Evolutionary conservation across 2,888 invertebrate genomes (phyloP).

Genomic region (Tromatobia lineatoria): DNA sequence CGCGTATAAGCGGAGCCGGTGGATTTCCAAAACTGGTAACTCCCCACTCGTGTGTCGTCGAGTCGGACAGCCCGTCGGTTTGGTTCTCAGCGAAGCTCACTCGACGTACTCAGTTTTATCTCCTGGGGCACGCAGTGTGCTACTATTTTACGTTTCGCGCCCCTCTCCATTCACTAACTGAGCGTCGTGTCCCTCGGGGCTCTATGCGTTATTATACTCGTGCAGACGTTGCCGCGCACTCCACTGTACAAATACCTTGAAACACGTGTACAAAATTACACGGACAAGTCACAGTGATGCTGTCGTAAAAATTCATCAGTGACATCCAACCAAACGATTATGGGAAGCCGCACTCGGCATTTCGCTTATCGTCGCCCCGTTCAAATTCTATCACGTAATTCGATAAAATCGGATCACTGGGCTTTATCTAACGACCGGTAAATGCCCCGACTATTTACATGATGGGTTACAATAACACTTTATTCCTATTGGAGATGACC

Average conservation of each 20-base stretch:
- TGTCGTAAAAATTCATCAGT: neutral
- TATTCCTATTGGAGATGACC: too few relatives aligned
- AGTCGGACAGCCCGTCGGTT: slow-evolving; percentile 51
- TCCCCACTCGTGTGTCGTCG: slow-evolving; percentile 44
- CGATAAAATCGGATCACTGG: too few relatives aligned
- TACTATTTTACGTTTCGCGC: slow-evolving; percentile 62
- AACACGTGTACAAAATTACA: neutral
- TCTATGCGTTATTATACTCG: neutral
- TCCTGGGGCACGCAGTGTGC: slow-evolving; percentile 56
- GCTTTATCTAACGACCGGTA: too few relatives aligned
- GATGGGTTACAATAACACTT: too few relatives aligned
- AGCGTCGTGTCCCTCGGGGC: slow-evolving; percentile 9
- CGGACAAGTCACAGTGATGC: neutral
- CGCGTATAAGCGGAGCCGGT: neutral
- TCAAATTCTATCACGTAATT: too few relatives aligned
- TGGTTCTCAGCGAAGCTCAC: slow-evolving; percentile 61
- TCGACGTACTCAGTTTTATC: slow-evolving; percentile 67
- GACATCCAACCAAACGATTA: neutral
- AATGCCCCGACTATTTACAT: too few relatives aligned
- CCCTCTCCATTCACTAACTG: slow-evolving; percentile 44
- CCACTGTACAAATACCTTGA: neutral
- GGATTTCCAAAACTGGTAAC: neutral
- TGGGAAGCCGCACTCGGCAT: neutral
- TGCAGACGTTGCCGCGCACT: neutral
- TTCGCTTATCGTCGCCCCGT: too few relatives aligned